Conservation (phyloP, 2,113 vertebrate genomes). For the Phoxinus phoxinus region DNA sequence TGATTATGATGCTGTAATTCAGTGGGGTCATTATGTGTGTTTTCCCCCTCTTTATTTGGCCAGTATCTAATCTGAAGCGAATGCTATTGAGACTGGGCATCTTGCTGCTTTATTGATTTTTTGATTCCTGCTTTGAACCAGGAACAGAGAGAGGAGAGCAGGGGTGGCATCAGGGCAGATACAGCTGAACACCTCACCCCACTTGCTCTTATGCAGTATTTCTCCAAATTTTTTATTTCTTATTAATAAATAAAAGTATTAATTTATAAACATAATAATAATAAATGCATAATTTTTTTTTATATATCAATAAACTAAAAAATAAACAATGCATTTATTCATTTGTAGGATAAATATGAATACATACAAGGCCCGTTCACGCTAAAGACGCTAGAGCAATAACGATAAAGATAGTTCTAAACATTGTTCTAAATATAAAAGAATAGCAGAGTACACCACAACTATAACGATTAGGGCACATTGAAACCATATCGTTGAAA, state of each 20-base stretch:
- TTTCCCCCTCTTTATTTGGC: conserved; percentile 40
- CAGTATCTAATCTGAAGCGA: conserved; percentile 75
- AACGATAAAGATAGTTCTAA: too few species aligned
- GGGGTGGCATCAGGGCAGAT: conserved; percentile 63
- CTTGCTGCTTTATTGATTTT: conserved; percentile 79
- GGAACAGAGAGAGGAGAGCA: conserved; percentile 68
- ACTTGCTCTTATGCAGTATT: conserved; percentile 3
- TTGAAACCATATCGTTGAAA: too few species aligned
- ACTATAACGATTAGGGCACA: too few species aligned
- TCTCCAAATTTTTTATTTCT: not conserved
- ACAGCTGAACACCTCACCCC: conserved; percentile 48
- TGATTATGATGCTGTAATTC: conserved; percentile 76
- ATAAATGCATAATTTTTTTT: not conserved
- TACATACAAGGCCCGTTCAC: too few species aligned
- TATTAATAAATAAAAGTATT: not conserved
- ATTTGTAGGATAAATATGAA: not conserved
- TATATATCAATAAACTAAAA: not conserved
- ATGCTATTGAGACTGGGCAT: conserved; percentile 74
- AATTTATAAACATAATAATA: not conserved
- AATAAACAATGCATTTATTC: not conserved
- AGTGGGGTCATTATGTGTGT: conserved; percentile 58
- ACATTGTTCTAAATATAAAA: too few species aligned
- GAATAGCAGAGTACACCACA: too few species aligned
- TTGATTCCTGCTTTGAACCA: conserved; percentile 62
- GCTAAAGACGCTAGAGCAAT: too few species aligned